Conservation (phyloP, 2,113 vertebrate genomes). For the Serilophus lunatus region DNA sequence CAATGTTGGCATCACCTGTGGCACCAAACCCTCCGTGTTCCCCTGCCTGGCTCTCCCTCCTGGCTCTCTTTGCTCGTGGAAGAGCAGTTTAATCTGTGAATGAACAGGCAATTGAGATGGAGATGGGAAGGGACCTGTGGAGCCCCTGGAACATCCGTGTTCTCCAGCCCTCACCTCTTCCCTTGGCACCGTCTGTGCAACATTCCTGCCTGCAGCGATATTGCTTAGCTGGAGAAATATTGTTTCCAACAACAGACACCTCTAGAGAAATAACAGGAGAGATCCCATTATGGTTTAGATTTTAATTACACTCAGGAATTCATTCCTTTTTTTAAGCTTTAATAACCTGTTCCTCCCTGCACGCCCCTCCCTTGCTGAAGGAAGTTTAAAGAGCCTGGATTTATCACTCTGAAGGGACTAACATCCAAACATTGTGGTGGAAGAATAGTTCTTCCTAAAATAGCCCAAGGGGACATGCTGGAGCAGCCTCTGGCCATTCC, state of each 20-base stretch:
- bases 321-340: neutral
- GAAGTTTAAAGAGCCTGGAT: neutral
- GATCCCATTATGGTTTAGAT: neutral
- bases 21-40: neutral
- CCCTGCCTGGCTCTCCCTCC: neutral
- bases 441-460: neutral
- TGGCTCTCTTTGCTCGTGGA: neutral
- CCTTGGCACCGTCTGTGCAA: neutral
- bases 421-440: neutral
- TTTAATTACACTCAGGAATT: slow-evolving; percentile 15
- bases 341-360: neutral
- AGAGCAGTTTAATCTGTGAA: slow-evolving; percentile 3
- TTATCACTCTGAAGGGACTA: neutral
- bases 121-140: neutral
- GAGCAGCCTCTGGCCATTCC: neutral
- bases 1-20: too few species aligned
- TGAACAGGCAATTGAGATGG: slow-evolving; percentile 9
- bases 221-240: neutral
- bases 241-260: neutral
- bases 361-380: neutral
- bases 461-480: neutral
- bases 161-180: too few species aligned
- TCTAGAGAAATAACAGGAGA: slow-evolving; percentile 8
- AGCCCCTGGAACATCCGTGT: neutral
- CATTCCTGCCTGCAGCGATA: neutral